Evolutionary conservation across 64 coral and sea anemone species (phyloP), one percentile per base, ranked within the genome.

Genomic region (Montipora capricornis): DNA sequence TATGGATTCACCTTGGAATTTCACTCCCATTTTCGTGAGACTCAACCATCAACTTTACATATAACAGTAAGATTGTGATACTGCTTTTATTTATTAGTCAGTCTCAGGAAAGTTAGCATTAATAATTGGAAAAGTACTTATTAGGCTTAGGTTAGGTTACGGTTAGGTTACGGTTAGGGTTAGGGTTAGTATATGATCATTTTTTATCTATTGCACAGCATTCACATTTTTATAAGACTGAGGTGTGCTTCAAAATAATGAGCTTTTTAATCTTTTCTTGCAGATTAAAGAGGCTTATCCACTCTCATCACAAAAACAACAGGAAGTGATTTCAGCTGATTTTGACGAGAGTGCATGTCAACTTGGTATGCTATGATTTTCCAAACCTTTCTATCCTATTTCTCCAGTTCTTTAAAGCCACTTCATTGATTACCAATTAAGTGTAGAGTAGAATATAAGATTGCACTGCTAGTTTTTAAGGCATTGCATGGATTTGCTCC

Each of bases 1-100:
- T 80, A 93, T 80, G 84, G 84, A 67, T 78, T 75, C 19, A 29
- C 10, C 1, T 52, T 87, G 74, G 92, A 93, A 68, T 80, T 93
- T 77, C 91, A 93, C 47, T 79, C 76, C 79, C 82, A 93, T 69
- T 2, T 66, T 0, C 47, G 52, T 44, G 60, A 68, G 2, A 24
- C 20, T 0, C 67, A 53, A 9, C 37, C 26, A n/a, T 84, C 74
- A 50, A 68, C 77, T 4, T 50, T 93, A 44, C 92, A 88, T 76
- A 20, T 93, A 24, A 60, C 92, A 11, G 92, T 93, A 93, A 80
- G 92, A 71, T 11, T 57, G 6, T 11, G 11, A 8, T 57, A 8
- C 11, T 57, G 53, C 11, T 57, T 57, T 57, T 11, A 57, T 57
- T 57, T 57, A 8, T 8, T 57, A 57, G 3, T 57, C 53, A 57